These are phyloP conservation scores for Urocolius indicus DNA, from an alignment of 2,113 vertebrate species.

Conservation along the genomic window DNA sequence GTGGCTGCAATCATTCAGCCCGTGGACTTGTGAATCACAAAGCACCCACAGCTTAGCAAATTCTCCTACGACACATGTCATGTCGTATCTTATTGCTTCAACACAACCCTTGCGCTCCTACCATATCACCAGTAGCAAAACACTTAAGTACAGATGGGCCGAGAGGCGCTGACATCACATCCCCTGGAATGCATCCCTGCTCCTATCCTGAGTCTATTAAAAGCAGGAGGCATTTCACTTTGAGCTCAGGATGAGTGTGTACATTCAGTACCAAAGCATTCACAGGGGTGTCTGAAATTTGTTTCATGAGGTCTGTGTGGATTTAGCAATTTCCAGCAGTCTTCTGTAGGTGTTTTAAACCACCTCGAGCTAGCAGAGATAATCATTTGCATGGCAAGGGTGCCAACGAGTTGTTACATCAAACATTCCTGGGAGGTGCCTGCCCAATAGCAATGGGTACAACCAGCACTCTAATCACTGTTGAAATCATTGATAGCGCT, in stretches of 20 bases:
- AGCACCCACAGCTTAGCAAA: slow-evolving; percentile 55
- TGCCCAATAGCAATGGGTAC: slow-evolving; percentile 74
- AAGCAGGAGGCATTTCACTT: background rate
- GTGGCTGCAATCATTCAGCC: slow-evolving; percentile 68
- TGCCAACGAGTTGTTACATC: slow-evolving; percentile 44
- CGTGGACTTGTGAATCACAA: slow-evolving; percentile 66
- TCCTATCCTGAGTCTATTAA: background rate
- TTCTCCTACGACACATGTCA: slow-evolving; percentile 53
- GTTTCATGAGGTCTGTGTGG: background rate
- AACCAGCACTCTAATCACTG: slow-evolving; percentile 76
- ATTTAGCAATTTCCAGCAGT: background rate
- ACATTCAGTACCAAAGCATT: background rate
- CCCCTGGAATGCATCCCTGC: background rate
- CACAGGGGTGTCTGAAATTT: background rate
- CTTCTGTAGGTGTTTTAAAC: slow-evolving; percentile 22
- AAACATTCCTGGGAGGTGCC: slow-evolving; percentile 68
- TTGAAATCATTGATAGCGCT: slow-evolving; percentile 82
- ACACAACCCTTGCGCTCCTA: background rate
- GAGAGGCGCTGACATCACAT: background rate
- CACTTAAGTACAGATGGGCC: background rate
- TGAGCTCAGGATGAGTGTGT: background rate
- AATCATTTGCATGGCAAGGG: background rate
- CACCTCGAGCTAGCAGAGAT: background rate
- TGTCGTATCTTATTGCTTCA: slow-evolving; percentile 45
- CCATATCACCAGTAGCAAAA: background rate